These are phyloP conservation scores for Melieria crassipennis DNA, from an alignment of 2,888 invertebrate genomes.

Conservation along the genomic window DNA sequence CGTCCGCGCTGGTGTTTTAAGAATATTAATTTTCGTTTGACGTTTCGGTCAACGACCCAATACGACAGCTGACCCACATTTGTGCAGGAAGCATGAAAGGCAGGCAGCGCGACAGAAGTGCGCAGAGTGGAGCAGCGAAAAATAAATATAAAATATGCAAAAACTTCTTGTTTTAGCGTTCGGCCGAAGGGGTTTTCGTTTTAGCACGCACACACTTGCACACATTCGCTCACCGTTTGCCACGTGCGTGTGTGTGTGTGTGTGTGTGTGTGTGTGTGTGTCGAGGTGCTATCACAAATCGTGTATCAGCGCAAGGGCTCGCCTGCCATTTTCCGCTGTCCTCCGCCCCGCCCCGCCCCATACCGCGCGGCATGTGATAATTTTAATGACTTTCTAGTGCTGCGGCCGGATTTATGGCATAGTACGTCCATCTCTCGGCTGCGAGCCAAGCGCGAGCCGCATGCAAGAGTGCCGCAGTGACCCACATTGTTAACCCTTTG, in stretches of 20 bases:
- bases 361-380: constrained; percentile 17
- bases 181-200: no score
- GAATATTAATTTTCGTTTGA: constrained; percentile 39
- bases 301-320: constrained; percentile 7
- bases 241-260: not conserved
- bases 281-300: constrained; percentile 20
- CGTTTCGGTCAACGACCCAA: constrained; percentile 36
- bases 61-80: constrained; percentile 34
- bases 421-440: no score
- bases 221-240: not conserved
- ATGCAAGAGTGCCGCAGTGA: not conserved
- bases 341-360: not conserved
- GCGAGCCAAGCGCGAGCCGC: not conserved
- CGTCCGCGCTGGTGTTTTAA: constrained; percentile 25
- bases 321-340: not conserved
- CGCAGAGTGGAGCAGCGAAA: not conserved
- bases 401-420: not conserved
- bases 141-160: not conserved
- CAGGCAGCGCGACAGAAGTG: not conserved
- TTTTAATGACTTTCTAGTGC: constrained; percentile 23
- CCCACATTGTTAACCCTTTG: constrained; percentile 18
- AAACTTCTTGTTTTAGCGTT: no score
- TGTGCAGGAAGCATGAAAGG: constrained; percentile 4
- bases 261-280: not conserved
- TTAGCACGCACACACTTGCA: not conserved